A percentile compares a stretch with the other conserved stretches of the same genome.
phyloP scores from a whole-genome alignment of 1,140 invertebrate species.

The Amphibalanus amphitrite region DNA sequence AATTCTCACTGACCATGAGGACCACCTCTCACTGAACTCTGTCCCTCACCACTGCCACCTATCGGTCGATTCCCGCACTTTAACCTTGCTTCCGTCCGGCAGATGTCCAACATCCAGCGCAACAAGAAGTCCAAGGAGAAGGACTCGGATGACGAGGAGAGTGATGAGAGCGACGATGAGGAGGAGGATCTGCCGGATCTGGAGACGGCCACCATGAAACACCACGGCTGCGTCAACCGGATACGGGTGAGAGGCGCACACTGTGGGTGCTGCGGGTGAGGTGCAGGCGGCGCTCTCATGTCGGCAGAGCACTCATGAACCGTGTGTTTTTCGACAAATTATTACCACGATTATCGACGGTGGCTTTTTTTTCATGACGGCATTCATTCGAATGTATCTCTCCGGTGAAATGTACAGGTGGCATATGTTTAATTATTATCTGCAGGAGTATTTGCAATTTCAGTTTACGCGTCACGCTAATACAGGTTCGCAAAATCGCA shows the following conservation, averaged over 20 bases:
- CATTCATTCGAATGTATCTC: too few relatives aligned
- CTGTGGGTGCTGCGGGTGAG: too few relatives aligned
- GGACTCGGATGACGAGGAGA: constrained; percentile 44
- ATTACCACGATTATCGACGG: too few relatives aligned
- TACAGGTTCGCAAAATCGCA: too few relatives aligned
- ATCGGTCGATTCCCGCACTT: neutral
- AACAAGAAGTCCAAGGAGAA: constrained; percentile 41
- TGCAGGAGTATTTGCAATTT: too few relatives aligned
- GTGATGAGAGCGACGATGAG: constrained; percentile 30
- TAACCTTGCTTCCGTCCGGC: constrained; percentile 27
- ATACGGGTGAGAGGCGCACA: constrained; percentile 65
- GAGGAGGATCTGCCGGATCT: constrained; percentile 56
- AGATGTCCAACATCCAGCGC: constrained; percentile 64
- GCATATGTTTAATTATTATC: too few relatives aligned
- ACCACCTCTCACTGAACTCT: neutral
- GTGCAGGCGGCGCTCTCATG: too few relatives aligned
- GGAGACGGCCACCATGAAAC: constrained; percentile 63
- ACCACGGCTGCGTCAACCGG: constrained; percentile 83
- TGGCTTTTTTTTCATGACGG: too few relatives aligned
- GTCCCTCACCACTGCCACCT: neutral
- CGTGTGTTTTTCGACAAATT: too few relatives aligned
- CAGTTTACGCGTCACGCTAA: too few relatives aligned
- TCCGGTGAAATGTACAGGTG: too few relatives aligned
- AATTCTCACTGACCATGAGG: neutral
- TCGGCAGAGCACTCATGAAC: too few relatives aligned